phyloP scores from a whole-genome alignment of 1,140 invertebrate species.

The Orchestia grillus region DNA sequence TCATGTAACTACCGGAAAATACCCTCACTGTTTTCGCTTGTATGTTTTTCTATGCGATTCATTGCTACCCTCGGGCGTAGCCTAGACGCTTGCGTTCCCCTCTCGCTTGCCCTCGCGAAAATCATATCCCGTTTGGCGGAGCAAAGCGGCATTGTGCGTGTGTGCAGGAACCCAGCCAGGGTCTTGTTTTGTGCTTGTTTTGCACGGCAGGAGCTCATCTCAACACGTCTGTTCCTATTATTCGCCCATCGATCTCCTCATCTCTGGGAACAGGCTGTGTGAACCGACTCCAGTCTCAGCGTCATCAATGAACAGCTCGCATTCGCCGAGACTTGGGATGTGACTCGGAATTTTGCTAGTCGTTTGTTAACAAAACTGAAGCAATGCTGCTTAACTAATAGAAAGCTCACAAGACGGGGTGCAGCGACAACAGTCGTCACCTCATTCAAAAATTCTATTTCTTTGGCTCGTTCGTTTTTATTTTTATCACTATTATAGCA shows the following conservation, averaged over 20 bases:
- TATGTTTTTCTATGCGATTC: neutral
- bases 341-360: too few relatives aligned
- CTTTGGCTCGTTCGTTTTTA: too few relatives aligned
- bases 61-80: neutral
- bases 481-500: too few relatives aligned
- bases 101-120: neutral
- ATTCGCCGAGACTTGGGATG: neutral
- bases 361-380: too few relatives aligned
- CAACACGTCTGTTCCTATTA: constrained; percentile 47
- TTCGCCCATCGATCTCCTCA: constrained; percentile 15
- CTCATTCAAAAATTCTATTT: too few relatives aligned
- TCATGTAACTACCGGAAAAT: neutral
- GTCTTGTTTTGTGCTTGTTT: constrained; percentile 27
- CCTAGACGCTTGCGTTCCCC: neutral
- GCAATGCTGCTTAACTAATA: too few relatives aligned
- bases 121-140: constrained; percentile 7
- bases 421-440: too few relatives aligned
- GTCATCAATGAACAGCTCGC: neutral
- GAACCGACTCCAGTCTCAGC: neutral
- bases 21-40: neutral
- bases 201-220: constrained; percentile 44
- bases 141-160: neutral
- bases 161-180: neutral
- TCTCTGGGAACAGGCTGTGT: neutral
- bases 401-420: too few relatives aligned